Evolutionary conservation across 2,113 vertebrate species (phyloP).

Genomic region (Macquaria australasica): DNA sequence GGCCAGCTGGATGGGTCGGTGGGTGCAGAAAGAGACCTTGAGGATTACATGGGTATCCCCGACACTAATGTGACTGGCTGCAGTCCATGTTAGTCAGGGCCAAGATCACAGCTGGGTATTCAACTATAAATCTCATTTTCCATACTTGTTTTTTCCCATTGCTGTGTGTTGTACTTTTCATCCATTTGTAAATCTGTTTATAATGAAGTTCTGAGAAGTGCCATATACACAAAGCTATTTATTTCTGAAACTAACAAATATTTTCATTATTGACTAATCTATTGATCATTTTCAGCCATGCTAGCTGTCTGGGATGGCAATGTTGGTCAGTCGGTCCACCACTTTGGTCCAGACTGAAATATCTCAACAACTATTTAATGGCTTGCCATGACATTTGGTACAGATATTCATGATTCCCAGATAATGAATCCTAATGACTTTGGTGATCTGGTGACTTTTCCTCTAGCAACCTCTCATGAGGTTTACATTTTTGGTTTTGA

Average conservation of each 20-base stretch:
- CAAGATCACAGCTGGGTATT: constrained; percentile 61
- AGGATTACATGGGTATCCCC: constrained; percentile 58
- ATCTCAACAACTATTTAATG: not conserved
- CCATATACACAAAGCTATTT: not conserved
- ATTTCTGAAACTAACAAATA: not conserved
- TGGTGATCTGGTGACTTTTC: not conserved
- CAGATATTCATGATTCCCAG: not conserved
- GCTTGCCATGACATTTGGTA: not conserved
- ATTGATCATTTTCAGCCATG: not conserved
- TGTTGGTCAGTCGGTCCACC: not conserved
- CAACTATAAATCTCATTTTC: constrained; percentile 19
- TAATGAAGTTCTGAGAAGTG: not conserved
- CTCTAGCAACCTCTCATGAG: not conserved
- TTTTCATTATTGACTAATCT: not conserved
- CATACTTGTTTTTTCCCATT: not conserved
- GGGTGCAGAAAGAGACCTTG: constrained; percentile 22
- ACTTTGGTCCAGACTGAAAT: not conserved
- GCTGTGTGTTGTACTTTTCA: not conserved
- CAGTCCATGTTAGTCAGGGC: constrained; percentile 28
- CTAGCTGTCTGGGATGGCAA: not conserved
- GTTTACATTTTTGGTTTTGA: not conserved
- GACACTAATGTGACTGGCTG: constrained; percentile 36
- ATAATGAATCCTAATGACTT: not conserved
- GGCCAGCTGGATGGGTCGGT: constrained; percentile 28
- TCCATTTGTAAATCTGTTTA: not conserved